Conservation (phyloP, 2,113 vertebrate species). For the Pteropus alecto region DNA sequence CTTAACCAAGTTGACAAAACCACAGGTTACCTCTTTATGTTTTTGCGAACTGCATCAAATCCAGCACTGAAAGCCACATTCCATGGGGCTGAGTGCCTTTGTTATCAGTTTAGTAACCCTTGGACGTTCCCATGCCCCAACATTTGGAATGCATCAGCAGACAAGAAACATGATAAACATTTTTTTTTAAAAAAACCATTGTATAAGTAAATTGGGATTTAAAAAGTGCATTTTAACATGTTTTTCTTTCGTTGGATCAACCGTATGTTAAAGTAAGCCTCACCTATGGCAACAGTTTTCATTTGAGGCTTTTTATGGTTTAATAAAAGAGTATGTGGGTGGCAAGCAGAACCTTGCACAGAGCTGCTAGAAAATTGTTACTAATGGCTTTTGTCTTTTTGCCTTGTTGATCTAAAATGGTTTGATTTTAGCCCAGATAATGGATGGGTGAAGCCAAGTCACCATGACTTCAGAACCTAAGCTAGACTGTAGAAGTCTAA, state of each 20-base stretch:
- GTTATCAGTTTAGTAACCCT: slow-evolving; percentile 25
- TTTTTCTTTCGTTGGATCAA: slow-evolving; percentile 79
- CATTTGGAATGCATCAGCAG: slow-evolving; percentile 76
- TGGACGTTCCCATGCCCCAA: not conserved
- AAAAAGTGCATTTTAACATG: slow-evolving; percentile 71
- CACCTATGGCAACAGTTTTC: slow-evolving; percentile 80
- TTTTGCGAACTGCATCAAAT: slow-evolving; percentile 65
- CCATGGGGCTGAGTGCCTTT: slow-evolving; percentile 23
- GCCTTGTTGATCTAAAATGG: slow-evolving; percentile 26
- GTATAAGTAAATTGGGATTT: slow-evolving; percentile 71
- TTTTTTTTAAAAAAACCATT: slow-evolving; percentile 53
- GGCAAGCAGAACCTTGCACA: slow-evolving; percentile 43
- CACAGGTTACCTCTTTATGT: slow-evolving; percentile 76
- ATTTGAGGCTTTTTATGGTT: slow-evolving; percentile 79
- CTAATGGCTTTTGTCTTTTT: slow-evolving; percentile 60
- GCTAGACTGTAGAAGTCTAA: not conserved
- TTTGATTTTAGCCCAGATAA: not conserved
- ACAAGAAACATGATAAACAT: slow-evolving; percentile 18
- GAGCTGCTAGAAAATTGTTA: slow-evolving; percentile 42
- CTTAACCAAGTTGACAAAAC: slow-evolving; percentile 75
- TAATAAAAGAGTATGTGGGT: slow-evolving; percentile 84
- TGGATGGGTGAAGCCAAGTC: not conserved
- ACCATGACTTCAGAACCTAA: too few relatives aligned
- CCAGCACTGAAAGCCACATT: slow-evolving; percentile 61
- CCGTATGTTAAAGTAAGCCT: slow-evolving; percentile 84